phyloP scores from a whole-genome alignment of 2,888 invertebrate species.

The Phorcus lineatus region DNA sequence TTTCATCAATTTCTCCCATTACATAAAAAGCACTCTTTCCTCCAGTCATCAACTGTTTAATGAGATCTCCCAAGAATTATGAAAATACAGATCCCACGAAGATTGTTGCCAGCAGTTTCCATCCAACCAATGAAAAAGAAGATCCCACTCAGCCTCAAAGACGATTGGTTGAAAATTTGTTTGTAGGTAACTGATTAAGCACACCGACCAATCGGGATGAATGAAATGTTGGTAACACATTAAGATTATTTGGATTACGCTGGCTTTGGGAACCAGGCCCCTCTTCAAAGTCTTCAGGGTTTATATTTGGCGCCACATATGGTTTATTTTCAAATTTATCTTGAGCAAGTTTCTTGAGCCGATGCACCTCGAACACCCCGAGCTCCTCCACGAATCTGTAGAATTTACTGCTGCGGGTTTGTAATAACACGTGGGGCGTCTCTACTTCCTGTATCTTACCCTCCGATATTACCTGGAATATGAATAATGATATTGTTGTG shows the following conservation, averaged over 20 bases:
- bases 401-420: constrained; percentile 45
- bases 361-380: constrained; percentile 38
- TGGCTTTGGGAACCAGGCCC: constrained; percentile 31
- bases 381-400: constrained; percentile 46
- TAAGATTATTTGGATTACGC: constrained; percentile 41
- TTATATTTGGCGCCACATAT: constrained; percentile 50
- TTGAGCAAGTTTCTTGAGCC: constrained; percentile 44
- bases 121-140: no score
- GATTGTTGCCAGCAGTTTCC: no score
- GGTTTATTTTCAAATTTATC: constrained; percentile 55
- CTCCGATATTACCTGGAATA: constrained; percentile 59
- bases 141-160: constrained; percentile 29
- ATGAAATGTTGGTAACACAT: constrained; percentile 53
- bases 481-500: not conserved
- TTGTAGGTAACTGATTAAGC: constrained; percentile 53
- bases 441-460: constrained; percentile 87
- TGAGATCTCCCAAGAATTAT: no score
- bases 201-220: constrained; percentile 54
- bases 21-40: no score
- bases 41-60: no score
- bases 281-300: constrained; percentile 46
- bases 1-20: no score
- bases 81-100: no score
- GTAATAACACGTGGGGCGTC: constrained; percentile 81
- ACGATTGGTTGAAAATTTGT: constrained; percentile 55